phyloP scores from a whole-genome alignment of 2,113 vertebrate genomes.

The Anhinga anhinga region DNA sequence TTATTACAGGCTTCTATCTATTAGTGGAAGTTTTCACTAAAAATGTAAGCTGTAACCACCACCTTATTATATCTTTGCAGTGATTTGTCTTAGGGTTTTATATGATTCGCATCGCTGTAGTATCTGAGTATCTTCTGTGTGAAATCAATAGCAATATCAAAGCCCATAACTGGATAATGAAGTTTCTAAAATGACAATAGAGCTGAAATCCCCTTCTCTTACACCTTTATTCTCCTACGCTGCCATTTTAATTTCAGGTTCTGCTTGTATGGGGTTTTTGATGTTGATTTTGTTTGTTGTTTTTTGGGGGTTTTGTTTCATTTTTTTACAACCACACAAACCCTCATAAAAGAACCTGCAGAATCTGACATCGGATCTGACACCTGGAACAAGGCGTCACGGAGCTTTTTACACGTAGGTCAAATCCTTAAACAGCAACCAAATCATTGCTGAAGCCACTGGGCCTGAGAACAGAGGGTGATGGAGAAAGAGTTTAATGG shows the following conservation, averaged over 20 bases:
- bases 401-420: background rate
- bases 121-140: background rate
- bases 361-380: background rate
- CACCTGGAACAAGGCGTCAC: background rate
- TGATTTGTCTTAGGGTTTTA: background rate
- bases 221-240: background rate
- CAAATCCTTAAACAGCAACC: background rate
- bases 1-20: background rate
- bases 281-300: background rate
- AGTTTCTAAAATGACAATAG: slow-evolving; percentile 19
- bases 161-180: slow-evolving; percentile 33
- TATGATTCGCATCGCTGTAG: background rate
- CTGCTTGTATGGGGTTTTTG: background rate
- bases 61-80: background rate
- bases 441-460: background rate
- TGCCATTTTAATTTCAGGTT: slow-evolving; percentile 5
- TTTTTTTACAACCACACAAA: background rate
- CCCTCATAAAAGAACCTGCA: background rate
- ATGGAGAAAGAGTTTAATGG: background rate
- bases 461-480: background rate
- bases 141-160: slow-evolving; percentile 57
- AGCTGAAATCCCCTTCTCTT: background rate
- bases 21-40: background rate
- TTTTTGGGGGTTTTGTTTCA: rapidly evolving
- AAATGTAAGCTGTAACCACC: slow-evolving; percentile 1